Evolutionary conservation across 2,797 vertebrate genomes (phyloP).

Genomic region (Oreortyx pictus): DNA sequence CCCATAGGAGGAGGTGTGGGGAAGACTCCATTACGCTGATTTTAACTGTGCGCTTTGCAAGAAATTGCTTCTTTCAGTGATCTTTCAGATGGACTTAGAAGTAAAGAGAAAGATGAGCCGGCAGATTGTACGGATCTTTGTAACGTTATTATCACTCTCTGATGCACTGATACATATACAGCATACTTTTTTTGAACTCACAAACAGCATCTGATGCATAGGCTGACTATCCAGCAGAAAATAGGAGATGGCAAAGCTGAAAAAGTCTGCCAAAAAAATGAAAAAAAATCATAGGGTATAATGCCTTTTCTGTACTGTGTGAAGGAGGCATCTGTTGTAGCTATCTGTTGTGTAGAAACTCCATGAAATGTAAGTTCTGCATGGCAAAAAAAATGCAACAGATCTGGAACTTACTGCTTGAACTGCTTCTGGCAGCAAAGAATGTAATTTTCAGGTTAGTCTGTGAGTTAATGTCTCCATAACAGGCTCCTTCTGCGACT

Average conservation of each 20-base stretch:
- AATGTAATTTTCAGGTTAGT: neutral
- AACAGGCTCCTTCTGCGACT: neutral
- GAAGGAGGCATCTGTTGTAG: neutral
- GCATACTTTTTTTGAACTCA: neutral
- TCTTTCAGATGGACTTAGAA: neutral
- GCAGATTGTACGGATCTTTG: neutral
- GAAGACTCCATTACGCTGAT: neutral
- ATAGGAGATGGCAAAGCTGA: neutral
- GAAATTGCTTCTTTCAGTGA: neutral
- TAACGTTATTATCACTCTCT: neutral
- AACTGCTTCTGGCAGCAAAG: neutral
- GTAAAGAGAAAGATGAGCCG: neutral
- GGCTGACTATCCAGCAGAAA: neutral
- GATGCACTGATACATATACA: neutral
- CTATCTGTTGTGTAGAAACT: neutral
- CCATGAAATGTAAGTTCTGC: neutral
- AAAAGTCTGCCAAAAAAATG: neutral
- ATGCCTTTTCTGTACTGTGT: neutral
- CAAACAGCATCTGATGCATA: neutral
- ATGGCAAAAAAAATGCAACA: neutral
- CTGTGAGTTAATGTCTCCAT: neutral
- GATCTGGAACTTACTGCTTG: neutral
- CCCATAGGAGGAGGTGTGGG: neutral
- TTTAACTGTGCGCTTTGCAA: neutral
- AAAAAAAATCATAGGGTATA: neutral